Evolutionary conservation across 2,797 vertebrate genomes (phyloP).

Genomic region (Austrolebias charrua): DNA sequence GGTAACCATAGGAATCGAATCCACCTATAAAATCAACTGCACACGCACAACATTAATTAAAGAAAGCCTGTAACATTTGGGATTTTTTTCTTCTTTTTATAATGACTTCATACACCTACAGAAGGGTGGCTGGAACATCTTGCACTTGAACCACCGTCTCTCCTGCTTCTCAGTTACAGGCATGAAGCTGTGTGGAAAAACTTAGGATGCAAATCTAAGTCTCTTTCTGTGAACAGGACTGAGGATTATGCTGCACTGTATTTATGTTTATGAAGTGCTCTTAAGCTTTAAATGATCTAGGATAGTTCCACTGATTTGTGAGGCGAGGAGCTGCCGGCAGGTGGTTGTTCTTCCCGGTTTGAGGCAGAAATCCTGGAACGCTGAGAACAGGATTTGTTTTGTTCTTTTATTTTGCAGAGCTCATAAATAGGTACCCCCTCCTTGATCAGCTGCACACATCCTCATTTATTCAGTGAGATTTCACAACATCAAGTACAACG

Average conservation of each 20-base stretch:
- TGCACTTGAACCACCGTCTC: conserved; percentile 12
- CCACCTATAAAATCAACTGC: conserved; percentile 99
- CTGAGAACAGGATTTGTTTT: conserved; percentile 47
- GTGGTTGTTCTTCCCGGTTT: conserved; percentile 57
- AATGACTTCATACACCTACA: conserved; percentile 30
- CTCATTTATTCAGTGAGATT: conserved; percentile 60
- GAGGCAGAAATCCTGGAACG: conserved; percentile 47
- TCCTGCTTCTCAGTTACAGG: conserved; percentile 7
- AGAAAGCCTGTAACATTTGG: conserved; percentile 15
- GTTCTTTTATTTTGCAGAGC: conserved; percentile 61
- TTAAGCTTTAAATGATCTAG: conserved; percentile 60
- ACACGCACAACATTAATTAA: conserved; percentile 55
- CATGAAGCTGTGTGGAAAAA: conserved; percentile 28
- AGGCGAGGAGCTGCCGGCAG: conserved; percentile 59
- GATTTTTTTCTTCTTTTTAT: conserved; percentile 24
- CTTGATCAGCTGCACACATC: conserved; percentile 53
- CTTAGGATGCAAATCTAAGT: conserved; percentile 26
- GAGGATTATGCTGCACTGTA: conserved; percentile 41
- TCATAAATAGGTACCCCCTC: conserved; percentile 59
- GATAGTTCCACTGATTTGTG: conserved; percentile 35
- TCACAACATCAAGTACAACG: conserved; percentile 51
- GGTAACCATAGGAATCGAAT: conserved; percentile 98
- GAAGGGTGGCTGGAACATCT: conserved; percentile 22
- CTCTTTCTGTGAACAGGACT: conserved; percentile 48
- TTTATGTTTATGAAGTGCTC: conserved; percentile 56